Evolutionary conservation across 2,113 vertebrate genomes (phyloP).

Genomic region (Rallus limicola): DNA sequence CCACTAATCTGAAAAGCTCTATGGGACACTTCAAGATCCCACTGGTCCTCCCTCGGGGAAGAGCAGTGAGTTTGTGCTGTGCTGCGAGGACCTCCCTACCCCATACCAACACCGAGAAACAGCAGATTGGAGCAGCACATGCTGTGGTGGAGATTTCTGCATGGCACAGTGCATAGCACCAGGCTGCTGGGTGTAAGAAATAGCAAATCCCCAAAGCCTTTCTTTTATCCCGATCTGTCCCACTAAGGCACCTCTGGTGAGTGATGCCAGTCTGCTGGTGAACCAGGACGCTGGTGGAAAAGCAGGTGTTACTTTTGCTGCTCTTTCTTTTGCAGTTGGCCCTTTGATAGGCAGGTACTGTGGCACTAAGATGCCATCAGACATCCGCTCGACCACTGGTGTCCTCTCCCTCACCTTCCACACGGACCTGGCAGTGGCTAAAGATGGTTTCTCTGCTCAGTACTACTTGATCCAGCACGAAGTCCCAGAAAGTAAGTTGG

Average conservation of each 20-base stretch:
- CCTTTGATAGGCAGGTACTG: conserved; percentile 97
- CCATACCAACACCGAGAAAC: background rate
- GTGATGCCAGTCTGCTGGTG: background rate
- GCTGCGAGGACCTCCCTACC: background rate
- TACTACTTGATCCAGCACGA: conserved; percentile 94
- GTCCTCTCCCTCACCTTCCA: conserved; percentile 95
- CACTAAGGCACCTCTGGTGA: background rate
- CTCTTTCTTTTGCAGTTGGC: conserved; percentile 82
- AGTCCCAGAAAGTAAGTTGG: conserved; percentile 89
- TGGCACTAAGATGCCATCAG: conserved; percentile 89
- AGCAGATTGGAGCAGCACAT: background rate
- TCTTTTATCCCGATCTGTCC: background rate
- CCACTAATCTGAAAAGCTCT: background rate
- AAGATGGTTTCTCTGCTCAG: conserved; percentile 94
- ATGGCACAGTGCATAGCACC: background rate
- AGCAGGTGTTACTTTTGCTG: background rate
- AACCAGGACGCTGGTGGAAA: background rate
- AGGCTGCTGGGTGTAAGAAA: background rate
- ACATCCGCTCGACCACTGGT: conserved; percentile 92
- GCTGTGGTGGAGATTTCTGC: background rate
- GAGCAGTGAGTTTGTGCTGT: background rate
- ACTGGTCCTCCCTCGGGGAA: background rate
- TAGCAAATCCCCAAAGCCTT: background rate
- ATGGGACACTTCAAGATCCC: background rate
- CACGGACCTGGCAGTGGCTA: conserved; percentile 97